phyloP scores from a whole-genome alignment of 1,140 invertebrate species.

The Sinella curviseta region DNA sequence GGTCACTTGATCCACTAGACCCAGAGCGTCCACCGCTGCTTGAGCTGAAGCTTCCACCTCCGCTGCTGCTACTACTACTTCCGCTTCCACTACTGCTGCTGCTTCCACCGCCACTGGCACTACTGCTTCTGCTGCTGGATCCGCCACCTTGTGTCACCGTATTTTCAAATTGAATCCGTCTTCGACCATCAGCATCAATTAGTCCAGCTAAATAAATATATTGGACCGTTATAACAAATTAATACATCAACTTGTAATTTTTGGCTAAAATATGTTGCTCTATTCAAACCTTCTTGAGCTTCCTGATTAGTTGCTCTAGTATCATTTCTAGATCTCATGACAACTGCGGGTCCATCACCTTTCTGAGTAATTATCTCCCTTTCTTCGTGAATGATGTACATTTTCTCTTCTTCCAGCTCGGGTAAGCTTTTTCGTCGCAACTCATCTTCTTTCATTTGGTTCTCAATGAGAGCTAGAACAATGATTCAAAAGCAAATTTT shows the following conservation, averaged over 20 bases:
- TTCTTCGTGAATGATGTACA: neutral
- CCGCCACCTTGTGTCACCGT: neutral
- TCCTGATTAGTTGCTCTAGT: neutral
- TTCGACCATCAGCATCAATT: neutral
- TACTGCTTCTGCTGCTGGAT: neutral
- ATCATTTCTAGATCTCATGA: neutral
- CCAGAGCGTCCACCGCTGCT: too few relatives aligned
- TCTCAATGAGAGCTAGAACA: too few relatives aligned
- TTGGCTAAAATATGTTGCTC: neutral
- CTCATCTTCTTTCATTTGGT: conserved; percentile 21
- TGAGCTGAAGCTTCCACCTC: too few relatives aligned
- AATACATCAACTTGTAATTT: too few relatives aligned
- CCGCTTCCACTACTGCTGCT: neutral
- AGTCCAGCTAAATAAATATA: neutral
- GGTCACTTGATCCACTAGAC: too few relatives aligned
- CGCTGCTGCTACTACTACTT: neutral
- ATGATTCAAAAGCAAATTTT: too few relatives aligned
- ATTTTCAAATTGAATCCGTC: neutral
- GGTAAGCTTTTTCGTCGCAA: neutral
- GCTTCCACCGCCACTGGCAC: neutral
- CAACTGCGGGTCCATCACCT: neutral
- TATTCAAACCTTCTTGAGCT: neutral
- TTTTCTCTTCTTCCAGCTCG: conserved; percentile 3
- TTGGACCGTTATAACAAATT: too few relatives aligned
- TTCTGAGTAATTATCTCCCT: neutral